Evolutionary conservation across 2,888 invertebrate genomes (phyloP).

Genomic region (Ormyrus thymus): DNA sequence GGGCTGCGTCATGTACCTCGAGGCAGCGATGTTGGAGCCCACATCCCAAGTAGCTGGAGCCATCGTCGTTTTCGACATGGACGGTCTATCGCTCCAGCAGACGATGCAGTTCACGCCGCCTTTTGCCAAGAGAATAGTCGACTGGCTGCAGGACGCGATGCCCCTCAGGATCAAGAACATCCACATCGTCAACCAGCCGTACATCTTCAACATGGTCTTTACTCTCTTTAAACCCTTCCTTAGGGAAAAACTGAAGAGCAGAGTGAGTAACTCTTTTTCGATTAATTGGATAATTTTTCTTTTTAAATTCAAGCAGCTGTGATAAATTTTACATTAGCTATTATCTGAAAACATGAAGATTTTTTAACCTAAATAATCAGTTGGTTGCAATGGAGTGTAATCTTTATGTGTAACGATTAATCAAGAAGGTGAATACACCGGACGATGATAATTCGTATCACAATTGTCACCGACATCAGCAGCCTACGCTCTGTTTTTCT

Average conservation of each 20-base stretch:
- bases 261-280: conserved; percentile 75
- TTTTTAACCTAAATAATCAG: not conserved
- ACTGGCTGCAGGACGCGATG: conserved; percentile 90
- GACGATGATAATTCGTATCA: not conserved
- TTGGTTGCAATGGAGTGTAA: not conserved
- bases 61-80: conserved; percentile 90
- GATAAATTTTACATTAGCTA: too few species aligned
- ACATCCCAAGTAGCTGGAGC: conserved; percentile 81
- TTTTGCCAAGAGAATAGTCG: conserved; percentile 89
- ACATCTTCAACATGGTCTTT: conserved; percentile 92
- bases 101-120: conserved; percentile 91
- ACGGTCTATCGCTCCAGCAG: conserved; percentile 87
- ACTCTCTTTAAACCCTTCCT: conserved; percentile 93
- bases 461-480: too few species aligned
- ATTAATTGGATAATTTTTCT: too few species aligned
- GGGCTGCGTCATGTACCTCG: conserved; percentile 86
- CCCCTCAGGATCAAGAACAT: conserved; percentile 91
- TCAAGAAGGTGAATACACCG: conserved; percentile 25
- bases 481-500: too few species aligned
- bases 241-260: conserved; percentile 86
- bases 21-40: conserved; percentile 89
- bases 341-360: too few species aligned
- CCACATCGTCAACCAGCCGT: conserved; percentile 92
- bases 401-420: conserved; percentile 4
- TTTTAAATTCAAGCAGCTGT: too few species aligned